A percentile compares a stretch with the other conserved stretches of the same genome.
phyloP scores from a whole-genome alignment of 2,113 vertebrate species.

The Urocolius indicus region DNA sequence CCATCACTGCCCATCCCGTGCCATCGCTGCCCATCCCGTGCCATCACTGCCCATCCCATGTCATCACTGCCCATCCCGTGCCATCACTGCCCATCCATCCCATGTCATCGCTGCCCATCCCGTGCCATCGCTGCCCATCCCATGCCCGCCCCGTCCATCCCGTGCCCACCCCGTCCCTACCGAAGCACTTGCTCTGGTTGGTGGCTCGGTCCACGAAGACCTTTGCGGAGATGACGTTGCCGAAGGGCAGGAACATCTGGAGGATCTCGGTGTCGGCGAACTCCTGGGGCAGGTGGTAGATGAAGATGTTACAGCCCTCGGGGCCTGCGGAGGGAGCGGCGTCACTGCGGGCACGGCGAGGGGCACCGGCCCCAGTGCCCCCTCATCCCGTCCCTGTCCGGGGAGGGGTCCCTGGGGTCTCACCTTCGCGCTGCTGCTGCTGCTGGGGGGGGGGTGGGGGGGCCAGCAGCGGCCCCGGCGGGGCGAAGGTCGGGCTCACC shows the following conservation, averaged over 20 bases:
- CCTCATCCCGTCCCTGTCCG: no score
- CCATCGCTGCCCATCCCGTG: no score
- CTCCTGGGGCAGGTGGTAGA: slow-evolving; percentile 99
- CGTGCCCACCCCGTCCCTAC: slow-evolving; percentile 72
- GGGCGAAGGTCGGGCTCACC: slow-evolving; percentile 88
- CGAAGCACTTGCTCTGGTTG: slow-evolving; percentile 99
- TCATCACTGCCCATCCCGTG: no score
- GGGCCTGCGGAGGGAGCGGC: slow-evolving; percentile 80
- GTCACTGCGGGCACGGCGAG: background rate
- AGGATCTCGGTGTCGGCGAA: slow-evolving; percentile 96
- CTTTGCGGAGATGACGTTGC: slow-evolving; percentile 97
- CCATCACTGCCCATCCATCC: no score
- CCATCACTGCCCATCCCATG: no score
- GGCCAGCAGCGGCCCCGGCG: slow-evolving; percentile 87
- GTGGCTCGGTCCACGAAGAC: slow-evolving; percentile 97
- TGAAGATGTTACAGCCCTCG: slow-evolving; percentile 98
- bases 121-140: no score
- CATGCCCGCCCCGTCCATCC: background rate
- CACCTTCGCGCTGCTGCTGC: slow-evolving; percentile 74
- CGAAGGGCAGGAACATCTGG: slow-evolving; percentile 98
- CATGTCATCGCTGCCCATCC: no score
- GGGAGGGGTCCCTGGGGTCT: background rate
- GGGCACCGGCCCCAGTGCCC: background rate
- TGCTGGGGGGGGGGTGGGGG: slow-evolving; percentile 90
- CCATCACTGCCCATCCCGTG: no score